These are phyloP conservation scores for Lochmaea capreae DNA, from an alignment of 2,888 invertebrate species.

Conservation along the genomic window DNA sequence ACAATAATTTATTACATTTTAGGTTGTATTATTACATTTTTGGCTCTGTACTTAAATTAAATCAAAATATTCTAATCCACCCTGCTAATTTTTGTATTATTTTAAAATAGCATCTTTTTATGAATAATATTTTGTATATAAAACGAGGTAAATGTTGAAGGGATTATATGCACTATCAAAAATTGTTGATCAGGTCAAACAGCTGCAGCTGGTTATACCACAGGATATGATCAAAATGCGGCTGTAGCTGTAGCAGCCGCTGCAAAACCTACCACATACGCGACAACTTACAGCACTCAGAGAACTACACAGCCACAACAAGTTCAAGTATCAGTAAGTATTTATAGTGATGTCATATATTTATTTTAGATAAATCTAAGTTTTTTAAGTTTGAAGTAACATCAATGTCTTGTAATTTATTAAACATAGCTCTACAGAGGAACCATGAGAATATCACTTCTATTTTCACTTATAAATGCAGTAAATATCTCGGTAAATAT, in stretches of 20 bases:
- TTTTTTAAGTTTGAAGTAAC: neutral
- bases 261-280: slow-evolving; percentile 77
- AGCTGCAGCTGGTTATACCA: slow-evolving; percentile 74
- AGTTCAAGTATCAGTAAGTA: slow-evolving; percentile 63
- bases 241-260: slow-evolving; percentile 67
- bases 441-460: too few relatives aligned
- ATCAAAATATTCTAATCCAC: neutral
- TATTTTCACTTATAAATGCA: too few relatives aligned
- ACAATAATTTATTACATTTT: neutral
- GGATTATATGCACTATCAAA: slow-evolving; percentile 20
- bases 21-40: neutral
- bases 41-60: neutral
- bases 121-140: slow-evolving; percentile 50
- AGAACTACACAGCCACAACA: slow-evolving; percentile 63
- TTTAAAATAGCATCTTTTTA: neutral
- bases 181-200: slow-evolving; percentile 72
- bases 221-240: slow-evolving; percentile 70
- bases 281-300: slow-evolving; percentile 76
- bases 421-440: too few relatives aligned
- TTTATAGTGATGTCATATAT: neutral
- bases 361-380: neutral
- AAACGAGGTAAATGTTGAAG: neutral
- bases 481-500: too few relatives aligned
- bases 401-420: too few relatives aligned
- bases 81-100: slow-evolving; percentile 31